Base-by-base conservation (phyloP, 2,797 vertebrate genomes). In the Nannoperca obscura region DNA sequence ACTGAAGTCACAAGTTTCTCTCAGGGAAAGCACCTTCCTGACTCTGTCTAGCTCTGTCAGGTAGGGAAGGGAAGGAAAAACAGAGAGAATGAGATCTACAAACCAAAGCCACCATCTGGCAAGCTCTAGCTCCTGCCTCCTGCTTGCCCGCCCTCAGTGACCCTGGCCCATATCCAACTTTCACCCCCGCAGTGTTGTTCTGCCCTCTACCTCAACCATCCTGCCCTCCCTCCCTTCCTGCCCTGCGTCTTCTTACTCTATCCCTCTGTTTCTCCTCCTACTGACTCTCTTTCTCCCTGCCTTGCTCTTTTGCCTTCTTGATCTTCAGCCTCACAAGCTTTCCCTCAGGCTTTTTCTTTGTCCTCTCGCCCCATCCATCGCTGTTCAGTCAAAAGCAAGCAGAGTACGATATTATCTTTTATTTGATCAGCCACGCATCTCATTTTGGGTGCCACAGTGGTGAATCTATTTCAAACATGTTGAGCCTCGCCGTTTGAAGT, bases 101-200 rank as follows among this genome's bases (percentile, higher is more conserved):
- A 66, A 30, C 82, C 71, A 68, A 69, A 83, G 52, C 76, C 54
- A 32, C 82, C 40, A 58, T 84, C 76, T 81, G 85, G 71, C 54
- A 12, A 0, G 53, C 70, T 76, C 55, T 4, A 62, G 58, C 80
- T 80, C 55, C 66, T 63, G 66, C 50, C 75, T 84, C 67, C 70
- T 62, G 70, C 76, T 71, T 78, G 69, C 73, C 79, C 42, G 58
- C 71, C 88, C 84, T 91, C 76, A 17, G 76, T 86, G 81, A 89
- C 90, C 86, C 86, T 91, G 90, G 89, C 82, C 53, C 79, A 17
- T 36, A 62, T 86, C 90, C 91, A 90, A 65, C 75, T 80, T 79
- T 85, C 84, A 86, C 76, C 87, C 88, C 88, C 69, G 11, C 86
- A 80, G 82, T 88, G 89, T 90, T 92, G 84, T 88, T 88, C 90